These are phyloP conservation scores for Aporrectodea caliginosa DNA, from an alignment of 1,140 invertebrate species.

Conservation along the genomic window DNA sequence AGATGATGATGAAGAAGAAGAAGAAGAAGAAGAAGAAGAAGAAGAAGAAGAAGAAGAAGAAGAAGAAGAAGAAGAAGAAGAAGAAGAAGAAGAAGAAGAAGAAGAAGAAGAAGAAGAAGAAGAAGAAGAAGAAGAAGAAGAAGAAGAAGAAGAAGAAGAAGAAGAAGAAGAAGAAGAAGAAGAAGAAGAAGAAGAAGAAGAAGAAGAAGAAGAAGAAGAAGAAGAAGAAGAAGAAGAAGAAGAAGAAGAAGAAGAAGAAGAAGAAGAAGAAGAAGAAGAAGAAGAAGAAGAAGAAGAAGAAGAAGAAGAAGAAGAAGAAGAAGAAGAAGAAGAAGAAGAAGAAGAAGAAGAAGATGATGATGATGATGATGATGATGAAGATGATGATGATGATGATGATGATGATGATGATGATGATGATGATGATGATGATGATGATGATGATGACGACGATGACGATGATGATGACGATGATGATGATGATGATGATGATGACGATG, in stretches of 20 bases:
- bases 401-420: conserved; percentile 2
- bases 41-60: no score
- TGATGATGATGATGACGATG: background rate
- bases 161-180: no score
- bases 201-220: no score
- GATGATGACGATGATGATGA: background rate
- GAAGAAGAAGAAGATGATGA: background rate
- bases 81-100: no score
- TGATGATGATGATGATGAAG: background rate
- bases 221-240: no score
- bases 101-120: no score
- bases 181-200: no score
- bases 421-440: conserved; percentile 2
- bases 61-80: no score
- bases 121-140: no score
- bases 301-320: background rate
- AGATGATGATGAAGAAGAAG: no score
- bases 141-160: no score
- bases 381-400: conserved; percentile 3
- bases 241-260: background rate
- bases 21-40: no score
- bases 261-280: background rate
- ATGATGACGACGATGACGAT: background rate
- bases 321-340: background rate
- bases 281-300: background rate